Base-by-base conservation (phyloP, 1,140 invertebrate species). In the Sipha flava region DNA sequence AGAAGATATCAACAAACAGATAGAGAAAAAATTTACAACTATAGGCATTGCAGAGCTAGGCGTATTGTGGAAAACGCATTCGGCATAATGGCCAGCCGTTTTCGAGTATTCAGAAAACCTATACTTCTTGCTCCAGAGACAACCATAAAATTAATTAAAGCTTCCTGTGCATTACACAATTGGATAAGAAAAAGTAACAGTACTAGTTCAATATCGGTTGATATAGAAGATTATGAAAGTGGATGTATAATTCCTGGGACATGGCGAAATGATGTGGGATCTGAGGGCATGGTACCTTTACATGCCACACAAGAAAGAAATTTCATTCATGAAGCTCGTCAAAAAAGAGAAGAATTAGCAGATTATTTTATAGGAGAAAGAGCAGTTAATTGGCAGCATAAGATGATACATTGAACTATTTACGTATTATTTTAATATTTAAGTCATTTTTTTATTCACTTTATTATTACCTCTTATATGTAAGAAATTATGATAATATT, bases 11-110 rank as follows among this genome's bases (percentile, higher is more conserved):
- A 4, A 40, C 10, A 2, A 16, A 26, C 49, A 1, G 59, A 79
- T 18, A 82, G 79, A 83, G 84, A 43, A 47, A 79, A 59, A 59
- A 37, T 62, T 14, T 87, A 84, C 81, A 87, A 88, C 77, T 87
- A 86, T 81, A 81, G 86, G 80, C 75, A 86, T 23, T 84, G 83
- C 21, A 81, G 84, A 57, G 85, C 84, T 43, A 79, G 85, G 75
- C 81, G 84, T 54, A 83, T 83, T 14, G 83, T 86, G 6, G 85
- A 87, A 82, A 86, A 86, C 82, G 83, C 84, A 23, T 87, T 87
- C 82, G 85, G 85, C 2, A 85, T 87, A 73, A 49, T 82, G 31
- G 66, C 79, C n/a, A 47, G 62, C 52, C 73, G 82, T n/a, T 86
- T 85, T 82, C 26, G 84, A 59, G 81, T 87, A 40, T 86, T 86